A percentile compares a stretch with the other conserved stretches of the same genome.
Evolutionary conservation across 2,797 vertebrate species (phyloP).

Genomic region (Manis javanica): DNA sequence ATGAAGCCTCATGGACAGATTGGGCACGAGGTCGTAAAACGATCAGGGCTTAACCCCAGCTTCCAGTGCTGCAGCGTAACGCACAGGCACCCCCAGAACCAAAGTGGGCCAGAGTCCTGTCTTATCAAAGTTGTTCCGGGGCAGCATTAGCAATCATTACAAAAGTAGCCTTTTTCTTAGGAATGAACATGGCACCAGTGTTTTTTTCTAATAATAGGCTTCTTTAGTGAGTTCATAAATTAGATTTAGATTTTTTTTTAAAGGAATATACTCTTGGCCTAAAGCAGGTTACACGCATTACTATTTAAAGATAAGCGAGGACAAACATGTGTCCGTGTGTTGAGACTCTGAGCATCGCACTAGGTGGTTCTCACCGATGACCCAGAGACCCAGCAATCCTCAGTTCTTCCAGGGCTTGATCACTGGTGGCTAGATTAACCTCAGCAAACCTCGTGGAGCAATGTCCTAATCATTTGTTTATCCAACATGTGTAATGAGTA

Average conservation of each 20-base stretch:
- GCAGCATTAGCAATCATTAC: neutral
- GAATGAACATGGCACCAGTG: neutral
- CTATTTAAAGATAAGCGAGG: neutral
- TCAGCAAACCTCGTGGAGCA: neutral
- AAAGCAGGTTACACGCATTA: neutral
- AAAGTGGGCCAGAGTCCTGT: neutral
- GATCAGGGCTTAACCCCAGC: neutral
- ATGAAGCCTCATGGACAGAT: neutral
- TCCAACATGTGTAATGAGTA: neutral
- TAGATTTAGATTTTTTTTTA: neutral
- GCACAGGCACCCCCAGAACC: rapidly evolving
- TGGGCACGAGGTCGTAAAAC: neutral
- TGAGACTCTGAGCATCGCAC: neutral
- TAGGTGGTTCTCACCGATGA: neutral
- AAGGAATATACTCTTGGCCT: neutral
- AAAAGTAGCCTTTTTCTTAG: neutral
- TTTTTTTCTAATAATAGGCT: slow-evolving; percentile 19
- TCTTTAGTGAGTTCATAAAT: neutral
- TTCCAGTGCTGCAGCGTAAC: neutral
- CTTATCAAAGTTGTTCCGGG: neutral
- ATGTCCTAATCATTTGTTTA: neutral
- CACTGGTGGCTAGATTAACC: neutral
- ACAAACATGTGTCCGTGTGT: neutral
- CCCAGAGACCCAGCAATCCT: neutral
- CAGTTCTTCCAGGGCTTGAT: neutral